These are phyloP conservation scores for Drosophila melanica DNA, from an alignment of 1,140 invertebrate genomes.

Conservation along the genomic window DNA sequence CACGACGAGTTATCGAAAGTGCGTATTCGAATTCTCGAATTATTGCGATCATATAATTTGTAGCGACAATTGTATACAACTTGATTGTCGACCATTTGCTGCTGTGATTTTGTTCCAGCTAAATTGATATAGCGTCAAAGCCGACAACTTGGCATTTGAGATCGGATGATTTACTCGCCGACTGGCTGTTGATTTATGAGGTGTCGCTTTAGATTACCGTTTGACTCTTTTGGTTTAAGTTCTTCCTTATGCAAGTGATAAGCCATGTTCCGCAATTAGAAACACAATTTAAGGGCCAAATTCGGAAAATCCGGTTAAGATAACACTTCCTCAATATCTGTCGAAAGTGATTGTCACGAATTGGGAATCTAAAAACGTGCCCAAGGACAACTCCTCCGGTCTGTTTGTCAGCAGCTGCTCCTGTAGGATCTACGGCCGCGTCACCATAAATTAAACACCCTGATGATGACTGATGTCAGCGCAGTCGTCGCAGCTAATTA, in stretches of 20 bases:
- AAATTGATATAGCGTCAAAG: slow-evolving; percentile 57
- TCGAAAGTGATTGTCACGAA: too few relatives aligned
- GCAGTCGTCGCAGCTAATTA: slow-evolving; percentile 83
- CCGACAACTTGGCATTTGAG: slow-evolving; percentile 69
- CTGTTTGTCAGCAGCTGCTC: slow-evolving; percentile 16
- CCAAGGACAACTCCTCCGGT: background rate
- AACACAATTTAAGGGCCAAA: too few relatives aligned
- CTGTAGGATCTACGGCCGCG: slow-evolving; percentile 20
- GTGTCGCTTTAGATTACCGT: slow-evolving; percentile 69
- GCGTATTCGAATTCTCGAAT: slow-evolving; percentile 1
- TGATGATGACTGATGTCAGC: slow-evolving; percentile 72
- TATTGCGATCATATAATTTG: slow-evolving; percentile 44
- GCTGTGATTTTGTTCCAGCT: slow-evolving; percentile 58
- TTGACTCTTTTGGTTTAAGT: slow-evolving; percentile 35
- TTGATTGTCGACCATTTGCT: slow-evolving; percentile 49
- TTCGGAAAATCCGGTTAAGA: too few relatives aligned
- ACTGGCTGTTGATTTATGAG: slow-evolving; percentile 62
- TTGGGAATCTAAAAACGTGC: background rate
- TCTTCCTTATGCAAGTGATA: slow-evolving; percentile 32
- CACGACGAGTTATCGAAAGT: background rate
- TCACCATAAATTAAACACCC: slow-evolving; percentile 68
- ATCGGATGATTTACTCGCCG: slow-evolving; percentile 66
- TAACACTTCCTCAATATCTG: too few relatives aligned
- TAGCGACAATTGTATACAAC: slow-evolving; percentile 49
- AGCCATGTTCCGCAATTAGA: background rate